Evolutionary conservation across 2,113 vertebrate genomes (phyloP), one percentile per base, ranked within the genome.

Genomic region (Urocitellus parryii): DNA sequence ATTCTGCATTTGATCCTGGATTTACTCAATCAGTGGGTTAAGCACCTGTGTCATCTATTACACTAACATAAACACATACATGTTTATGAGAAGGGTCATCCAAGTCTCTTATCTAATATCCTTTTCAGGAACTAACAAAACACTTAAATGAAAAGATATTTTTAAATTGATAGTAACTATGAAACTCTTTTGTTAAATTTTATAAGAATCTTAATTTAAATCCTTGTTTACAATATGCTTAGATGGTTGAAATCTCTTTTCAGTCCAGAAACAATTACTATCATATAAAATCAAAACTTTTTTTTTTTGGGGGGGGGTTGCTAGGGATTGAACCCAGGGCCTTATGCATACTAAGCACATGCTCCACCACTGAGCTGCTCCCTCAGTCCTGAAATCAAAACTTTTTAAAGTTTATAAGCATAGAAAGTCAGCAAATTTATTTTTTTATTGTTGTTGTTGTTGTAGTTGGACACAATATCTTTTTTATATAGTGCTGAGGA

Each of bases 1-100:
- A 96, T 88, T 74, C 67, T 73, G 45, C 34, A 61, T 74, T 90
- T 91, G 96, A 92, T 93, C 56, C 80, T 81, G 73, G 95, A 92
- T 76, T 93, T 88, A 94, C 5, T 78, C n/a, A 48, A 67, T 95
- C 89, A 56, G 61, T 90, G 56, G 56, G 79, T 45, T 85, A 63
- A 0, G 13, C 0, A 1, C n/a, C 93, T 93, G 65, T 7, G 1
- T 16, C 16, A 85, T 4, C 70, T 95, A 37, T 63, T 93, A 65
- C 24, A 93, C 11, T 92, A 67, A 51, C 88, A 90, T 2, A 93
- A 72, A 79, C 39, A 39, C 0, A 91, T 51, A 94, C 4, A 87
- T 73, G 11, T 89, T 97, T 68, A 80, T 22, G 29, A 91, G 91
- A n/a, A 95, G 83, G 24, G 48, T 45, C 24, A 53, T 68, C 16